Evolutionary conservation across 1,140 invertebrate genomes (phyloP).

Genomic region (Drosophila murphyi): DNA sequence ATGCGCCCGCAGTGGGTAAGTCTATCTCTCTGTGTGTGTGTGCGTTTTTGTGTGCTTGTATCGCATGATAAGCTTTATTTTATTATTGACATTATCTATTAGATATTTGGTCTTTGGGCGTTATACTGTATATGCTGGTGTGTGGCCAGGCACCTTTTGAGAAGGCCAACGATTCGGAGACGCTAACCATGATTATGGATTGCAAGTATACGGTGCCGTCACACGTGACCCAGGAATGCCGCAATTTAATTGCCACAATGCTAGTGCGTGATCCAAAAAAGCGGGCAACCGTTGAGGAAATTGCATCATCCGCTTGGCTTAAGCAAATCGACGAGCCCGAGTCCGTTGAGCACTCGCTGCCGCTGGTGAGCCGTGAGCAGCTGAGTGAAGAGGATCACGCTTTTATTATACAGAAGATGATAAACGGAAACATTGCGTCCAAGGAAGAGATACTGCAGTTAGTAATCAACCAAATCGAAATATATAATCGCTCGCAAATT

Average conservation of each 20-base stretch:
- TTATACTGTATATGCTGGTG: constrained; percentile 99
- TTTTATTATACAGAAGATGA: constrained; percentile 97
- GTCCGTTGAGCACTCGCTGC: constrained; percentile 87
- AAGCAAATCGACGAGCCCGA: constrained; percentile 83
- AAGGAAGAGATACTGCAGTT: constrained; percentile 97
- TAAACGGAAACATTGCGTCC: constrained; percentile 96
- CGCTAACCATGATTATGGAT: constrained; percentile 99
- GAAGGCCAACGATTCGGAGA: constrained; percentile 99
- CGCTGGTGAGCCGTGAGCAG: constrained; percentile 92
- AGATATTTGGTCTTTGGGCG: constrained; percentile 99
- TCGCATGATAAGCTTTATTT: constrained; percentile 22
- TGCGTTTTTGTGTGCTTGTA: not conserved
- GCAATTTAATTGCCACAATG: constrained; percentile 95
- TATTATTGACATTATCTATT: constrained; percentile 35
- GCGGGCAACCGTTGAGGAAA: constrained; percentile 94
- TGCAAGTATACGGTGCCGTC: constrained; percentile 98
- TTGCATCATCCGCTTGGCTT: constrained; percentile 95
- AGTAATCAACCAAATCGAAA: constrained; percentile 66
- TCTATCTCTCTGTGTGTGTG: not conserved
- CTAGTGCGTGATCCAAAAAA: constrained; percentile 96
- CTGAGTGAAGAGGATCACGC: constrained; percentile 96
- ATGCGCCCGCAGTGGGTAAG: constrained; percentile 96
- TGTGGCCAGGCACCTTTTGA: constrained; percentile 98
- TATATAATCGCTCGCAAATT: not conserved
- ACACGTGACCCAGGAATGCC: constrained; percentile 93